Evolutionary conservation across 2,113 vertebrate species (phyloP).

Genomic region (Mobula hypostoma): DNA sequence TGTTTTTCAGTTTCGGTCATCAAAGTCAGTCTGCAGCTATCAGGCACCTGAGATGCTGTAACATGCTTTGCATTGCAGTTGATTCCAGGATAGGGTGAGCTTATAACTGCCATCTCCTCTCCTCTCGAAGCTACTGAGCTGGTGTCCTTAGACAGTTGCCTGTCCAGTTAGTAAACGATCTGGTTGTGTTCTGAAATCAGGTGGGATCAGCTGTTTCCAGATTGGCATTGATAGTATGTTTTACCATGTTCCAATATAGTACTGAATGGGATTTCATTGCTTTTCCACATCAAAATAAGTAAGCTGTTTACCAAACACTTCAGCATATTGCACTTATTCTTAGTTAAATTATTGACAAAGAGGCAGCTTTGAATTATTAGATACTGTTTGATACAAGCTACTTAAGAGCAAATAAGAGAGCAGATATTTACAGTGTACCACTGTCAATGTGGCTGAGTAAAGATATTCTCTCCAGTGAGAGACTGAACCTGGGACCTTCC

Average conservation of each 20-base stretch:
- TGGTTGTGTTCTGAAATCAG: too few relatives aligned
- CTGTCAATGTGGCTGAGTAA: neutral
- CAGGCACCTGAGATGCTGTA: too few relatives aligned
- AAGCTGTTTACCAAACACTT: neutral
- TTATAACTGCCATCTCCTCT: too few relatives aligned
- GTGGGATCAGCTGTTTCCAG: too few relatives aligned
- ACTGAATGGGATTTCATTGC: neutral
- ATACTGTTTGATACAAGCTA: neutral
- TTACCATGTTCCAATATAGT: neutral
- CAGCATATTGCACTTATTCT: neutral
- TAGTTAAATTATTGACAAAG: neutral
- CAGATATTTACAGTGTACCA: neutral
- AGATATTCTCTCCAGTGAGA: neutral
- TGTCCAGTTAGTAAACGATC: too few relatives aligned
- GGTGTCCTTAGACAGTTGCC: too few relatives aligned
- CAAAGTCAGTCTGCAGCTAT: too few relatives aligned
- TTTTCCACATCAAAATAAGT: neutral
- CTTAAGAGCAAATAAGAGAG: too few relatives aligned
- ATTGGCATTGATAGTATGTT: too few relatives aligned
- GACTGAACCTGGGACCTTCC: neutral
- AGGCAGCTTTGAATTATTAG: neutral
- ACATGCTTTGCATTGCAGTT: too few relatives aligned
- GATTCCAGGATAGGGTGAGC: too few relatives aligned
- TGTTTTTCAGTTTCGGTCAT: neutral
- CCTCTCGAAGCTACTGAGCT: too few relatives aligned